Conservation (phyloP, 2,113 vertebrate genomes). For the Abramis brama region DNA sequence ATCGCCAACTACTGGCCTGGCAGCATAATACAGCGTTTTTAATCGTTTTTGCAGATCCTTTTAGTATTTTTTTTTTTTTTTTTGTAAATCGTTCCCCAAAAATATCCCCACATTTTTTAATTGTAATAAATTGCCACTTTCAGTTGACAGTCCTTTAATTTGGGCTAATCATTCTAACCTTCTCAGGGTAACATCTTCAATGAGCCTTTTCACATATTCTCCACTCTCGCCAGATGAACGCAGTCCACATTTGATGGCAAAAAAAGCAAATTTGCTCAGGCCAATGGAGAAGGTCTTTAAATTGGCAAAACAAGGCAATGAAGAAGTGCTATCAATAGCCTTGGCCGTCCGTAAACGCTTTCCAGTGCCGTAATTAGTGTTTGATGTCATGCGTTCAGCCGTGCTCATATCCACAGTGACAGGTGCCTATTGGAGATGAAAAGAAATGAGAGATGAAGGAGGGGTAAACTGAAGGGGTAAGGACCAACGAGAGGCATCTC, state of each 20-base stretch:
- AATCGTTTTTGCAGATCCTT: too few relatives aligned
- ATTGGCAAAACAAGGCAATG: not conserved
- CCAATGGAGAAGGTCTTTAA: conserved; percentile 36
- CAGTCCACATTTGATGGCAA: conserved; percentile 10
- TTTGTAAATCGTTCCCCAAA: too few relatives aligned
- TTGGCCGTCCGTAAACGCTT: not conserved
- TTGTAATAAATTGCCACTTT: not conserved
- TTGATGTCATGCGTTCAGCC: conserved; percentile 47
- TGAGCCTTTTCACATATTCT: not conserved
- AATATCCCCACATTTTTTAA: not conserved
- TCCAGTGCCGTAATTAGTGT: conserved; percentile 39
- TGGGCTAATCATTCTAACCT: not conserved
- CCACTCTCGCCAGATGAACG: not conserved
- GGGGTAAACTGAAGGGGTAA: conserved; percentile 26
- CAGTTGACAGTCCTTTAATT: not conserved
- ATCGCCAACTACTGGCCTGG: too few relatives aligned
- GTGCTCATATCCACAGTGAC: conserved; percentile 46
- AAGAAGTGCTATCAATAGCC: conserved; percentile 5
- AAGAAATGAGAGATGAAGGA: conserved; percentile 41
- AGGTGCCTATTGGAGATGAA: conserved; percentile 49
- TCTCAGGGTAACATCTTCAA: not conserved
- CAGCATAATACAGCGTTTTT: too few relatives aligned
- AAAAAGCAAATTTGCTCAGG: conserved; percentile 7
- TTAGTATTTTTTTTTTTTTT: too few relatives aligned
- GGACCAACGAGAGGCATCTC: conserved; percentile 43